Percentiles rank a stretch among this genome's conserved stretches.
phyloP scores from a whole-genome alignment of 1,140 invertebrate genomes.

The Formica exsecta region DNA sequence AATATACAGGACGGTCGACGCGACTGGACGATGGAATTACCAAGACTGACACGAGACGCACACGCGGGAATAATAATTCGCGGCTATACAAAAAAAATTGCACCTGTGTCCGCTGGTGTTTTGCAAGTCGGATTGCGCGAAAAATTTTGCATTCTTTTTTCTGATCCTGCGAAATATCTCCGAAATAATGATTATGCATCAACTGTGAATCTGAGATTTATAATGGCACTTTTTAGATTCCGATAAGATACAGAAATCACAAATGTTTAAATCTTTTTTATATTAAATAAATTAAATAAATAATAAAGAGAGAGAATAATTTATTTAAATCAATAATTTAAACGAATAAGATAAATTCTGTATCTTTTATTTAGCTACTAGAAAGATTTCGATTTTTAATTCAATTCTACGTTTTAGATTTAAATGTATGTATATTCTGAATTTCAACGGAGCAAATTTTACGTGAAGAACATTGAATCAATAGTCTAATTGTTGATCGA shows the following conservation, averaged over 20 bases:
- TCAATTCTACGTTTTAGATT: constrained; percentile 4
- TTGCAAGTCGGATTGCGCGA: constrained; percentile 35
- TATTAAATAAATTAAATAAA: too few species aligned
- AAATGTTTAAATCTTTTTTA: too few species aligned
- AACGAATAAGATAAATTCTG: background rate
- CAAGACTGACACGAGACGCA: background rate
- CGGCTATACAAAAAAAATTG: constrained; percentile 22
- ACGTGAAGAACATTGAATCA: background rate
- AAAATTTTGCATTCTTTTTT: background rate
- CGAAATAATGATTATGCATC: background rate
- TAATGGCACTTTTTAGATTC: too few species aligned
- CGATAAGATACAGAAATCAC: too few species aligned
- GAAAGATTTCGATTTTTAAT: background rate
- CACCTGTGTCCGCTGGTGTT: constrained; percentile 9
- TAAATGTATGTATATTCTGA: background rate
- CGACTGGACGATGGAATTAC: constrained; percentile 32
- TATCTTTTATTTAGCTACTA: background rate
- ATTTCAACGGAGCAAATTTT: background rate
- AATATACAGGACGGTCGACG: background rate
- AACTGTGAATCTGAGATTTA: background rate
- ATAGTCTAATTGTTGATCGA: background rate
- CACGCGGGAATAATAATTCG: constrained; percentile 53
- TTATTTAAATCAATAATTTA: background rate
- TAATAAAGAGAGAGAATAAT: background rate
- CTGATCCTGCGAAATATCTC: background rate